Conservation (phyloP, 2,113 vertebrate species). For the Rhinoptilus africanus region DNA sequence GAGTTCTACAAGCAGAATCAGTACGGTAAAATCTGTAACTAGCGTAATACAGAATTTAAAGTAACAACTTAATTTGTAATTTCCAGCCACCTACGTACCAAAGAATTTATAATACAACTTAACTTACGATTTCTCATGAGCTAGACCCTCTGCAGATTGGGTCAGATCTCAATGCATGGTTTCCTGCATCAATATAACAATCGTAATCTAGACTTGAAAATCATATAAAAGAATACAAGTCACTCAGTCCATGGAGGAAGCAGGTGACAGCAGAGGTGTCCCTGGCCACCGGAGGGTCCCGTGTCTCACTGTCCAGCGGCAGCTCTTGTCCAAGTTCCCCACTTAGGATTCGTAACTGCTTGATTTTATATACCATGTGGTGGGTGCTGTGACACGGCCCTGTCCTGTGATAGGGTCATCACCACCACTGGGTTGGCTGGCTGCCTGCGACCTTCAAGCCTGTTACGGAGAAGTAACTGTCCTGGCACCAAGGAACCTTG, state of each 20-base stretch:
- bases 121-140: not conserved
- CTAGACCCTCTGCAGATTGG: not conserved
- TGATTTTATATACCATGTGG: not conserved
- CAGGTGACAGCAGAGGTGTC: accelerated
- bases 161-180: not conserved
- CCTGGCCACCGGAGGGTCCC: accelerated
- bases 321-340: not conserved
- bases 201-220: not conserved
- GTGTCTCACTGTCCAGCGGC: not conserved
- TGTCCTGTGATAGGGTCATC: not conserved
- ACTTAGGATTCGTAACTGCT: not conserved
- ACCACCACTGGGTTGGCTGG: accelerated
- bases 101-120: not conserved
- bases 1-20: not conserved
- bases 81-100: not conserved
- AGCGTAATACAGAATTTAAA: not conserved
- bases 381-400: not conserved
- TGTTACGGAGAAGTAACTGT: accelerated
- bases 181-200: not conserved
- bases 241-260: not conserved
- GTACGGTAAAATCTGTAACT: not conserved
- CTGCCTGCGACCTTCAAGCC: not conserved
- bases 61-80: not conserved
- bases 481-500: not conserved
- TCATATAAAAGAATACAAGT: not conserved